Percentiles rank a stretch among this genome's conserved stretches.
Evolutionary conservation across 1,140 invertebrate genomes (phyloP).

Genomic region (Drosophila kanapiae): DNA sequence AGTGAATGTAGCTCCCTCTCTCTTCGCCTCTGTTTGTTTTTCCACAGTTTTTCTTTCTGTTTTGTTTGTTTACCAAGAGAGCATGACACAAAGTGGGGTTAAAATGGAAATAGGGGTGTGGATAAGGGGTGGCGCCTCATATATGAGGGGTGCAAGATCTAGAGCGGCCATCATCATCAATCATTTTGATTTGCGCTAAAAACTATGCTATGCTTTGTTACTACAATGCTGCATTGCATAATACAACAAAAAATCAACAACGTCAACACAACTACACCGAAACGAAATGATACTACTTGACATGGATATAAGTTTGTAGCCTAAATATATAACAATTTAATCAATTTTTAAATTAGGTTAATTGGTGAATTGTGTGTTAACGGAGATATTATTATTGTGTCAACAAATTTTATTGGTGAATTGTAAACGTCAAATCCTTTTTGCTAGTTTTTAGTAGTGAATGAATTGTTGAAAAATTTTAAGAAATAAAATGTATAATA

Average conservation of each 20-base stretch:
- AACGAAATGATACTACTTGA: not conserved
- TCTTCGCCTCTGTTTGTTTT: slow-evolving; percentile 4
- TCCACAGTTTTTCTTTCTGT: slow-evolving; percentile 14
- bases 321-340: not conserved
- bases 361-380: too few relatives aligned
- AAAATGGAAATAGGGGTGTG: not conserved
- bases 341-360: not conserved
- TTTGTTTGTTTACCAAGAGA: not conserved
- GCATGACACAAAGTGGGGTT: slow-evolving; percentile 41
- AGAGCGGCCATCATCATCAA: slow-evolving; percentile 79
- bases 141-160: slow-evolving; percentile 39
- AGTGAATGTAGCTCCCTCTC: slow-evolving; percentile 54
- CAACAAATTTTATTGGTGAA: not conserved
- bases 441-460: not conserved
- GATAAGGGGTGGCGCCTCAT: slow-evolving; percentile 2
- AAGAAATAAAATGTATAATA: too few relatives aligned
- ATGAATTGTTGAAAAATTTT: too few relatives aligned
- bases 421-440: not conserved
- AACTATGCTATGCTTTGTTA: slow-evolving; percentile 69
- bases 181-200: slow-evolving; percentile 83
- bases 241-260: slow-evolving; percentile 33
- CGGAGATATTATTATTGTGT: not conserved
- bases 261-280: slow-evolving; percentile 25
- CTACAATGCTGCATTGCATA: slow-evolving; percentile 44
- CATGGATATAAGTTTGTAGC: not conserved